Evolutionary conservation across 2,113 vertebrate genomes (phyloP).

Genomic region (Nibea coibor): DNA sequence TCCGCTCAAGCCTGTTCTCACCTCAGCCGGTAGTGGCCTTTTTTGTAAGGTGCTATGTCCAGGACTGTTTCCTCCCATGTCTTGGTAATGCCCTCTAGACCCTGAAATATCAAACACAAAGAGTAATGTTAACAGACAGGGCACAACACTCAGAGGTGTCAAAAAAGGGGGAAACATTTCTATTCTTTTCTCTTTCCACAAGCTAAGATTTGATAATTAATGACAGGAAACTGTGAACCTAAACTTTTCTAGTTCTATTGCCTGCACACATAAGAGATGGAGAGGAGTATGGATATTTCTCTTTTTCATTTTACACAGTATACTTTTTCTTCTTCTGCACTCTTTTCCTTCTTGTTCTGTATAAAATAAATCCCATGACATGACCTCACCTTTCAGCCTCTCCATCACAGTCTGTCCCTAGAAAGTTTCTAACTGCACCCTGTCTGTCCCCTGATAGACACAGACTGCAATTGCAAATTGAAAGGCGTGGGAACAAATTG

Average conservation of each 20-base stretch:
- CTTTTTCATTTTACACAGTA: neutral
- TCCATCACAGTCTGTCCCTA: neutral
- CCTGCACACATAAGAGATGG: neutral
- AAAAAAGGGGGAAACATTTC: constrained; percentile 1
- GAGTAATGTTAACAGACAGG: constrained; percentile 8
- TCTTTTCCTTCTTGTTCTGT: neutral
- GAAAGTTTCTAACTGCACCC: neutral
- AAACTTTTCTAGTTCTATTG: constrained; percentile 4
- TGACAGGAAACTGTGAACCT: neutral
- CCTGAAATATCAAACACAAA: constrained; percentile 49
- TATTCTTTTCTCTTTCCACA: neutral
- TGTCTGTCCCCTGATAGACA: no score
- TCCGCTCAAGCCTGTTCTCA: constrained; percentile 31
- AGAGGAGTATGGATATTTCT: neutral
- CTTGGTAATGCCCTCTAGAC: constrained; percentile 60
- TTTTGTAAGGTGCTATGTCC: constrained; percentile 66
- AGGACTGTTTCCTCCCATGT: constrained; percentile 62
- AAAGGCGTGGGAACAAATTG: neutral
- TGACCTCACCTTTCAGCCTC: neutral
- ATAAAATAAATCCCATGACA: no score
- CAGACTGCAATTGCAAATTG: neutral
- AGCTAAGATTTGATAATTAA: neutral
- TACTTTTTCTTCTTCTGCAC: neutral
- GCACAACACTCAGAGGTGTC: neutral
- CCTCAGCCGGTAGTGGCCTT: constrained; percentile 66